Conservation (phyloP, 2,797 vertebrate species). For the Pterois miles region DNA sequence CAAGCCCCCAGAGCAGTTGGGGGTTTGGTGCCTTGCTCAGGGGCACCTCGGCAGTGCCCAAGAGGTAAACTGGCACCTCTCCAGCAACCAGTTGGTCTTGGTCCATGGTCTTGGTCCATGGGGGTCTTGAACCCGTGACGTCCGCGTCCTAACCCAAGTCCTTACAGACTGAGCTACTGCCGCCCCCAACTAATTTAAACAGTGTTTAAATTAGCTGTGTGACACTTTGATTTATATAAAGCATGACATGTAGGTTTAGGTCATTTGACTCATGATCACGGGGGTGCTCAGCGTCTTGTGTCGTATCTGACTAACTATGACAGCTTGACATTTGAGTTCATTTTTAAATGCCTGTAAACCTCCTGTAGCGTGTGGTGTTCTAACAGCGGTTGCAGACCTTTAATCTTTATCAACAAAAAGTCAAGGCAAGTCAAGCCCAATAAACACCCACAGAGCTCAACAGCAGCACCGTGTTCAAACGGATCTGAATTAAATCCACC, state of each 20-base stretch:
- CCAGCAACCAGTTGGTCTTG: too few species aligned
- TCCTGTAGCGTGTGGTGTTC: background rate
- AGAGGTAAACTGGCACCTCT: too few species aligned
- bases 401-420: conserved; percentile 19
- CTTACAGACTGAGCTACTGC: too few species aligned
- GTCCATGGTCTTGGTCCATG: too few species aligned
- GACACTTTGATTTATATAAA: conserved; percentile 33
- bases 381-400: conserved; percentile 6
- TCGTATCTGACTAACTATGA: conserved; percentile 23
- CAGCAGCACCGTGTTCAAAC: conserved; percentile 39
- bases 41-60: too few species aligned
- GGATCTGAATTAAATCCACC: conserved; percentile 15
- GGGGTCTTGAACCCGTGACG: too few species aligned
- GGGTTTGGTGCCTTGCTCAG: too few species aligned
- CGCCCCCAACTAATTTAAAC: too few species aligned
- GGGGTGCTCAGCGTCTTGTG: background rate
- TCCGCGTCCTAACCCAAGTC: too few species aligned
- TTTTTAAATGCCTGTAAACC: conserved; percentile 1
- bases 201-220: conserved; percentile 1
- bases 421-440: background rate
- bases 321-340: background rate
- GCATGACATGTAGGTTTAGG: background rate
- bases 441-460: conserved; percentile 36
- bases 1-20: too few species aligned
- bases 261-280: conserved; percentile 33